These are phyloP conservation scores for Girardinichthys multiradiatus DNA, from an alignment of 2,113 vertebrate genomes.

Conservation along the genomic window DNA sequence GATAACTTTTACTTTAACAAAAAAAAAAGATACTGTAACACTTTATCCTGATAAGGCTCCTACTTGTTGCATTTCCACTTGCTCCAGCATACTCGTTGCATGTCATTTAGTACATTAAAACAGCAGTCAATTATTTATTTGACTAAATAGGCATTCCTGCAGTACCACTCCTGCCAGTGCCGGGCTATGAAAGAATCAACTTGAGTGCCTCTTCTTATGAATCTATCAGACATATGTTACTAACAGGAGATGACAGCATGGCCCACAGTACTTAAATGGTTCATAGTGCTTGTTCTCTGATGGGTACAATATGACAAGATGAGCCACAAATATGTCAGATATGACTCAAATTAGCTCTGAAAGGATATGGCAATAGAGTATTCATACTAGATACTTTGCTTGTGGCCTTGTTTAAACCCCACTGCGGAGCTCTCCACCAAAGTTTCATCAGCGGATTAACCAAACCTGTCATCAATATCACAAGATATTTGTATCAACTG, in stretches of 20 bases:
- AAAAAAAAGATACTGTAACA: slow-evolving; percentile 38
- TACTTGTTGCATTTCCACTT: slow-evolving; percentile 42
- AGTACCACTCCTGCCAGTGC: slow-evolving; percentile 32
- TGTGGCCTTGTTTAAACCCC: slow-evolving; percentile 60
- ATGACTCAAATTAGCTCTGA: slow-evolving; percentile 77
- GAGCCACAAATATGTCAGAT: slow-evolving; percentile 79
- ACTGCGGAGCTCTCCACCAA: slow-evolving; percentile 55
- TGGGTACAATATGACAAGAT: slow-evolving; percentile 75
- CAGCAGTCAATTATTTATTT: slow-evolving; percentile 36
- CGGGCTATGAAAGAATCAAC: slow-evolving; percentile 52
- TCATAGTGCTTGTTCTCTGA: slow-evolving; percentile 74
- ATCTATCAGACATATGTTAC: slow-evolving; percentile 71
- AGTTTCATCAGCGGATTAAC: slow-evolving; percentile 70
- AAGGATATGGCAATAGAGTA: slow-evolving; percentile 66
- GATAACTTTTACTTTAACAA: slow-evolving; percentile 62
- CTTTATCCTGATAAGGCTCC: slow-evolving; percentile 38
- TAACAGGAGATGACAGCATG: slow-evolving; percentile 77
- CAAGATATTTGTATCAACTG: slow-evolving; percentile 66
- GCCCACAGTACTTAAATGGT: slow-evolving; percentile 80
- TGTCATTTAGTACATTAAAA: slow-evolving; percentile 40
- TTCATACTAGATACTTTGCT: slow-evolving; percentile 68
- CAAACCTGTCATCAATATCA: slow-evolving; percentile 74
- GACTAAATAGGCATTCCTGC: slow-evolving; percentile 45
- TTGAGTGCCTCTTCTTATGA: slow-evolving; percentile 70
- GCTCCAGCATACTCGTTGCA: slow-evolving; percentile 15